A percentile compares a stretch with the other conserved stretches of the same genome.
phyloP scores from a whole-genome alignment of 2,113 vertebrate genomes.

The Ursus arctos region DNA sequence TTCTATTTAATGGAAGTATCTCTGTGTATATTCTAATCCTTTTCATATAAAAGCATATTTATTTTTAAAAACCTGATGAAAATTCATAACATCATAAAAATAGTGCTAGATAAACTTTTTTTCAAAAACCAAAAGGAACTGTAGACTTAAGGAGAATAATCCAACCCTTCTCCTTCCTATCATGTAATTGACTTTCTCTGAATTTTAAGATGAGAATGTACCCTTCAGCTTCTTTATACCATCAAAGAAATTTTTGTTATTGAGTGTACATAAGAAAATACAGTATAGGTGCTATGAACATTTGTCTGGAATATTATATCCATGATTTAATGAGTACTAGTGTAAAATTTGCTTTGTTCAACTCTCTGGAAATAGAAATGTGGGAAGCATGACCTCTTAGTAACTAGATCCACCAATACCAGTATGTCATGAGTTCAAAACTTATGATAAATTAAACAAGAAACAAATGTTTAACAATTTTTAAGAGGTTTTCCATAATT shows the following conservation, averaged over 20 bases:
- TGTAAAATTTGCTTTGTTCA: neutral
- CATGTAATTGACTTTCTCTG: neutral
- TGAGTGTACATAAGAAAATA: neutral
- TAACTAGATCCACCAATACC: neutral
- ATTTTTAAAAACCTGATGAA: constrained; percentile 11
- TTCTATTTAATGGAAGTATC: neutral
- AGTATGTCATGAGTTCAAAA: neutral
- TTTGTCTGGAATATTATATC: neutral
- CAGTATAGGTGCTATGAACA: neutral
- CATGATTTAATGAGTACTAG: neutral
- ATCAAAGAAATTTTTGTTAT: neutral
- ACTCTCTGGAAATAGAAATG: neutral
- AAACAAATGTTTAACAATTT: neutral
- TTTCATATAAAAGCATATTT: neutral
- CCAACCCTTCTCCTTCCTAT: neutral
- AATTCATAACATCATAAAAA: neutral
- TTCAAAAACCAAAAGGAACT: constrained; percentile 4
- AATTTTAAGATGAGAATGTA: neutral
- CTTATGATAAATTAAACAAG: constrained; percentile 27
- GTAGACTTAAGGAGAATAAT: neutral
- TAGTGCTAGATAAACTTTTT: neutral
- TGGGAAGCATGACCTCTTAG: neutral
- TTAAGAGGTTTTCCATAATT: neutral
- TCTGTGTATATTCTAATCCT: neutral
- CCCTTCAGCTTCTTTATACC: neutral